These are phyloP conservation scores for Cataglyphis hispanica DNA, from an alignment of 1,140 invertebrate species.

Conservation along the genomic window DNA sequence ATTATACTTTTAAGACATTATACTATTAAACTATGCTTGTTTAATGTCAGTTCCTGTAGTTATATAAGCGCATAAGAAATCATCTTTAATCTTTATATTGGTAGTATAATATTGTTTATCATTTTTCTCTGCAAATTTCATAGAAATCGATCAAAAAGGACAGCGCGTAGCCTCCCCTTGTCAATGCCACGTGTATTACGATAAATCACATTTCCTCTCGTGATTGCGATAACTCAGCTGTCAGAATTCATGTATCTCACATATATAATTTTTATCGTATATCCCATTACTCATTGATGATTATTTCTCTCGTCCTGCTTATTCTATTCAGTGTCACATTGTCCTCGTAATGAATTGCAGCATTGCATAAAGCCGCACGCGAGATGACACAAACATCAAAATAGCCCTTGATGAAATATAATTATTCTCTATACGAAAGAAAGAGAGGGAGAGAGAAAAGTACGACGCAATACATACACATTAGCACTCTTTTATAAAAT, in stretches of 20 bases:
- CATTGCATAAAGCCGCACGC: neutral
- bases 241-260: neutral
- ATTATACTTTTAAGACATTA: no score
- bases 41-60: no score
- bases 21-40: no score
- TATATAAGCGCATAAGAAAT: no score
- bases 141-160: no score
- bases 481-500: neutral
- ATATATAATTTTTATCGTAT: conserved; percentile 31
- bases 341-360: conserved; percentile 5
- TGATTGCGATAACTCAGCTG: neutral
- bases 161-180: no score
- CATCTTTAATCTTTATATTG: no score
- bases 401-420: neutral
- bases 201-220: conserved; percentile 2
- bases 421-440: neutral
- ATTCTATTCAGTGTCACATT: neutral
- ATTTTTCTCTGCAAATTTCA: no score
- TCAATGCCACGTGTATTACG: neutral
- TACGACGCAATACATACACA: neutral
- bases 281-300: neutral
- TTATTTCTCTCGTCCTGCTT: conserved; percentile 7
- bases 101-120: no score
- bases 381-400: neutral
- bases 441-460: neutral